Evolutionary conservation across 1,140 invertebrate genomes (phyloP), one percentile per base, ranked within the genome.

Genomic region (Coboldia fuscipes): DNA sequence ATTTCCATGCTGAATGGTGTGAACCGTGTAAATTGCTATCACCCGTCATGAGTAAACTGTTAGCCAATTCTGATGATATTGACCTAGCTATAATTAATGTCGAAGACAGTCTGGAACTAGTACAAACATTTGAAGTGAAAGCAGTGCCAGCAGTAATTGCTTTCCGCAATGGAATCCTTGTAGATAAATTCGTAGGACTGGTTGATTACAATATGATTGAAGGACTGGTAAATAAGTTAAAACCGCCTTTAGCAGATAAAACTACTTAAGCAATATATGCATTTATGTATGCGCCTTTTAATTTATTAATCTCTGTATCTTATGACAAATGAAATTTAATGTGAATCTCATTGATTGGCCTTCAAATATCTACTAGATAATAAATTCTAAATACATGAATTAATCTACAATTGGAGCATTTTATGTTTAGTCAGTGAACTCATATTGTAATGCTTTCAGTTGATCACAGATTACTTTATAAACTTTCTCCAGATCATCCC

Each of bases 11-110:
- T 4, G 77, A 85, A 41, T 97, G 92, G 92, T 73, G 92, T 58
- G 86, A 90, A 46, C 92, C 92, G 1, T 97, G 92, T 27, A 92
- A 92, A 58, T 74, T 92, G 36, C 61, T 97, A 2, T 89, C 81
- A 10, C 90, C 90, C 10, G 76, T 88, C 51, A 63, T 97, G 43
- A 78, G 84, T 50, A 71, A 76, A 43, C 52, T 90, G 3, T 64
- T 94, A 16, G 74, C 72, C 37, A 70, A 72, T 10, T 68, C 78
- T 34, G 66, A 73, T 7, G 69, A 80, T 33, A 64, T 96, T 27
- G 67, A 90, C 55, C 60, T 96, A 41, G 90, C 89, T 4, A 77
- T 89, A 35, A 72, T 96, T 2, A 83, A 97, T 61, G 82, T 96
- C 10, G 92, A 96, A 60, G 67, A 75, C 29, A 74, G 85, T 57